These are phyloP conservation scores for Cyprinodon variegatus DNA, from an alignment of 2,113 vertebrate species.

Conservation along the genomic window DNA sequence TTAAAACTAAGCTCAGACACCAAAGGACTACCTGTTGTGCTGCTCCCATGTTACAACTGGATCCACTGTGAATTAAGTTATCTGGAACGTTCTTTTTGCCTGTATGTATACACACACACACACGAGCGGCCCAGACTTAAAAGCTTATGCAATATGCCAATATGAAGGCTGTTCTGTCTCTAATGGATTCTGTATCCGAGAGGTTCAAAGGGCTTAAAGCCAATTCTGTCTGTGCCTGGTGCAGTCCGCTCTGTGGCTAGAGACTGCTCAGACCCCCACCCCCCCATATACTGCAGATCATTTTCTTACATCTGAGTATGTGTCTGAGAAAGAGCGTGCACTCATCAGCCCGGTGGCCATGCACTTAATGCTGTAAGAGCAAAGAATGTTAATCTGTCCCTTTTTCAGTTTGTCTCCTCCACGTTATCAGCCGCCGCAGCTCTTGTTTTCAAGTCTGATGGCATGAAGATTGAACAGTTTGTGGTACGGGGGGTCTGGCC, in stretches of 20 bases:
- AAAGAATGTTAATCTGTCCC: constrained; percentile 51
- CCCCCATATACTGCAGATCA: constrained; percentile 17
- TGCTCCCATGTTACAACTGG: constrained; percentile 81
- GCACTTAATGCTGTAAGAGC: constrained; percentile 65
- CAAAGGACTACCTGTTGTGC: constrained; percentile 83
- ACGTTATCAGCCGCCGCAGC: constrained; percentile 30
- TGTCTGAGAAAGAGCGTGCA: constrained; percentile 27
- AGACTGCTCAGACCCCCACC: constrained; percentile 17
- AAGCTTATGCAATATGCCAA: constrained; percentile 80
- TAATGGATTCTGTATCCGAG: constrained; percentile 52
- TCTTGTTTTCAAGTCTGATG: constrained; percentile 19
- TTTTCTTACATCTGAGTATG: constrained; percentile 44
- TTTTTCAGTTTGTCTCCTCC: constrained; percentile 21
- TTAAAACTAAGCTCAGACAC: constrained; percentile 78
- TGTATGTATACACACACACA: constrained; percentile 60
- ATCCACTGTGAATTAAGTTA: constrained; percentile 84
- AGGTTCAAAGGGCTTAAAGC: constrained; percentile 58
- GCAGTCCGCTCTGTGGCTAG: constrained; percentile 47
- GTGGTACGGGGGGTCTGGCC: constrained; percentile 9
- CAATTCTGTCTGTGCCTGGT: constrained; percentile 68
- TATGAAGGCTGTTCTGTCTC: constrained; percentile 71
- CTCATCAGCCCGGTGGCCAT: constrained; percentile 39
- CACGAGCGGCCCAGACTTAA: constrained; percentile 63
- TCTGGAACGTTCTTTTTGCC: constrained; percentile 76
- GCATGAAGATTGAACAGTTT: background rate